These are phyloP conservation scores for Tiliqua scincoides DNA, from an alignment of 2,113 vertebrate species.

Conservation along the genomic window DNA sequence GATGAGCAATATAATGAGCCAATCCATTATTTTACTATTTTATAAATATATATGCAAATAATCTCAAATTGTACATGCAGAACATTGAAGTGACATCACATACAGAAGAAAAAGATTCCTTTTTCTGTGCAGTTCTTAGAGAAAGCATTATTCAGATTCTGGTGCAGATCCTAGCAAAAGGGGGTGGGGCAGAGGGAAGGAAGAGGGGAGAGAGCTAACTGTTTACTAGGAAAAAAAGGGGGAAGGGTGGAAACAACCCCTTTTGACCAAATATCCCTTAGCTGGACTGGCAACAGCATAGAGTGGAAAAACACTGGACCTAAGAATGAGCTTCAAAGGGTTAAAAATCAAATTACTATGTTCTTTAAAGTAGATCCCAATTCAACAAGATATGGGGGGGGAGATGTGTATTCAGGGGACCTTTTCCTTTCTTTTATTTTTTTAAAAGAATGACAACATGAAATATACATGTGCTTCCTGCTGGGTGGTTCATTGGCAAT, in stretches of 20 bases:
- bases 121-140: not conserved
- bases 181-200: not conserved
- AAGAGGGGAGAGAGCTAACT: not conserved
- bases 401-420: not conserved
- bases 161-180: not conserved
- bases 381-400: not conserved
- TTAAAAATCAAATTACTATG: not conserved
- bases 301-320: not conserved
- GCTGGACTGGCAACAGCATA: not conserved
- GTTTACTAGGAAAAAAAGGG: not conserved
- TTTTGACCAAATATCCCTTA: not conserved
- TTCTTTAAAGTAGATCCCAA: not conserved
- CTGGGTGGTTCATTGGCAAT: slow-evolving; percentile 30
- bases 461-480: not conserved
- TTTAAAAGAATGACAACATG: slow-evolving; percentile 10
- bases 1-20: not conserved
- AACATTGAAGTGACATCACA: not conserved
- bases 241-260: accelerated
- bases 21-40: not conserved
- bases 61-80: not conserved
- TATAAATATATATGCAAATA: not conserved
- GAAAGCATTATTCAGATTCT: not conserved
- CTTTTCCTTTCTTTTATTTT: not conserved
- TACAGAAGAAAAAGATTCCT: not conserved
- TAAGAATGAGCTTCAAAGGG: not conserved